Evolutionary conservation across 2,113 vertebrate genomes (phyloP).

Genomic region (Labrus mixtus): DNA sequence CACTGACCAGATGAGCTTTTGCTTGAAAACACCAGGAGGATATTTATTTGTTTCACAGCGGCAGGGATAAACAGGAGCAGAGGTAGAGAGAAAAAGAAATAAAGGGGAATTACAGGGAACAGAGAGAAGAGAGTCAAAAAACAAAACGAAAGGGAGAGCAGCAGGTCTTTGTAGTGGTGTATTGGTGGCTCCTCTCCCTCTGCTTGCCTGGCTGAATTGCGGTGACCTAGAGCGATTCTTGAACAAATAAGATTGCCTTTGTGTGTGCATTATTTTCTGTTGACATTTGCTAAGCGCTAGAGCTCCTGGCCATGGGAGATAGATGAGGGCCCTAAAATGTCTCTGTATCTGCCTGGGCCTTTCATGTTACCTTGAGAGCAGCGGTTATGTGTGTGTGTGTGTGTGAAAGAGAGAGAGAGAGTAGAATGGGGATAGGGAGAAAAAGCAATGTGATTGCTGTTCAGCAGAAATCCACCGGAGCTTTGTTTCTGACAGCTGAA

Average conservation of each 20-base stretch:
- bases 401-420: slow-evolving; percentile 9
- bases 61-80: slow-evolving; percentile 23
- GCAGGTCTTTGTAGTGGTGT: slow-evolving; percentile 24
- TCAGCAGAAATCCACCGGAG: slow-evolving; percentile 66
- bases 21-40: slow-evolving; percentile 35
- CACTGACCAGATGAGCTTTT: slow-evolving; percentile 43
- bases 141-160: slow-evolving; percentile 16
- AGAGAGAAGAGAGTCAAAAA: slow-evolving; percentile 22
- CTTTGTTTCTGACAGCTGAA: slow-evolving; percentile 73
- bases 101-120: slow-evolving; percentile 41
- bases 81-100: slow-evolving; percentile 21
- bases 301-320: slow-evolving; percentile 85
- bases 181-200: slow-evolving; percentile 56
- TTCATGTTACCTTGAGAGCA: slow-evolving; percentile 82
- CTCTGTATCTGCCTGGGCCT: slow-evolving; percentile 80
- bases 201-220: slow-evolving; percentile 77
- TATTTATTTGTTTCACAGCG: slow-evolving; percentile 48
- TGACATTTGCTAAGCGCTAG: slow-evolving; percentile 87
- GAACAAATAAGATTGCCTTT: slow-evolving; percentile 88
- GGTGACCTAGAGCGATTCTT: slow-evolving; percentile 86
- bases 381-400: slow-evolving; percentile 26
- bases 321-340: slow-evolving; percentile 84
- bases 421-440: slow-evolving; percentile 24
- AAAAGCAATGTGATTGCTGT: slow-evolving; percentile 71
- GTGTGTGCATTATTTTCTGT: slow-evolving; percentile 87